Evolutionary conservation across 2,113 vertebrate genomes (phyloP).

Genomic region (Acanthochromis polyacanthus): DNA sequence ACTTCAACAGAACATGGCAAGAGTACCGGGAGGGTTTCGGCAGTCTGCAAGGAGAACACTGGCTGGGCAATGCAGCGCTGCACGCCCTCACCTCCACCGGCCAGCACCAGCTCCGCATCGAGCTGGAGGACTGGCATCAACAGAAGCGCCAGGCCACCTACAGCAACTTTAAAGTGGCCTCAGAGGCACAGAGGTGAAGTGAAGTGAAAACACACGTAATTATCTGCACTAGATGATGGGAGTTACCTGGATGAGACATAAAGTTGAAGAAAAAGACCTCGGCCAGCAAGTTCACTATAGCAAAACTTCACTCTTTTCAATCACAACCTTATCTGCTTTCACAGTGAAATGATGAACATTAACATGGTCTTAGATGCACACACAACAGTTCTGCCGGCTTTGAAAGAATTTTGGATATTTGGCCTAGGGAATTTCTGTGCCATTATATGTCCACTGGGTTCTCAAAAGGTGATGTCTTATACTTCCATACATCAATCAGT

Average conservation of each 20-base stretch:
- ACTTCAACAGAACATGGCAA: conserved; percentile 87
- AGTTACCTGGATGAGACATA: not conserved
- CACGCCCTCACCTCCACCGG: conserved; percentile 78
- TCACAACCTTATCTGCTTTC: no score
- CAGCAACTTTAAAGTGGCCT: conserved; percentile 84
- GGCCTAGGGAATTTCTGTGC: no score
- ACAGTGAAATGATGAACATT: no score
- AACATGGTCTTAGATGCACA: no score
- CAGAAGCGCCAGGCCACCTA: conserved; percentile 85
- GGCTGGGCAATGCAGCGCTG: conserved; percentile 85
- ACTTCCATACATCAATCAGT: not conserved
- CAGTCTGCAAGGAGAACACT: conserved; percentile 83
- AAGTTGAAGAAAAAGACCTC: not conserved
- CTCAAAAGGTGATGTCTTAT: not conserved
- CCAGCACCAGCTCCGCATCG: conserved; percentile 82
- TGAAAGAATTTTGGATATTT: no score
- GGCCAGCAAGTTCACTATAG: no score
- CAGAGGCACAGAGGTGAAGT: conserved; percentile 82
- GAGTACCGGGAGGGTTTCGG: conserved; percentile 88
- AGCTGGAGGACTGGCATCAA: conserved; percentile 87
- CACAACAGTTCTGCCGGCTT: no score
- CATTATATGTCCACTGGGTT: no score
- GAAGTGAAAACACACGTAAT: conserved; percentile 9
- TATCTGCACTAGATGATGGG: not conserved
- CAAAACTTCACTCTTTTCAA: no score